Evolutionary conservation across 2,888 invertebrate species (phyloP), one percentile per base, ranked within the genome.

Genomic region (Arge pagana): DNA sequence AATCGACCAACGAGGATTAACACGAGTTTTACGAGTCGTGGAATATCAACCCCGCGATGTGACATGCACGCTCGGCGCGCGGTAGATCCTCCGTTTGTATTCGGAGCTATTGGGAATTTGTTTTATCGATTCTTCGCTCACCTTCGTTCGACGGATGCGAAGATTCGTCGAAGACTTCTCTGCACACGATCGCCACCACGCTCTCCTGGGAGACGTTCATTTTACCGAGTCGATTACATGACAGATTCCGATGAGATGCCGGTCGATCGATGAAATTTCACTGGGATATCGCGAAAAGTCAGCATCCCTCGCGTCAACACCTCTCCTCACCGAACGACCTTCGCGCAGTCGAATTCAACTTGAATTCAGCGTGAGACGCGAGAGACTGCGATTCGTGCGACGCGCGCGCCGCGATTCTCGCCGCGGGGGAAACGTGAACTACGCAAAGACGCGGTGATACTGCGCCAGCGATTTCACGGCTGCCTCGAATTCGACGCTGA

Each of bases 91-190:
- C n/a, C n/a, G n/a, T n/a, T n/a, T n/a, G n/a, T n/a, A n/a, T n/a
- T n/a, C n/a, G n/a, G n/a, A n/a, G n/a, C n/a, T n/a, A n/a, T n/a
- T n/a, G n/a, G n/a, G n/a, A n/a, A n/a, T n/a, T n/a, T n/a, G n/a
- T n/a, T n/a, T n/a, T n/a, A n/a, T 41, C 65, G 78, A n/a, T n/a
- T n/a, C n/a, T n/a, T n/a, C n/a, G n/a, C 81, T 77, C 79, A 90
- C 91, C 91, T 80, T 90, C 89, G 64, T 85, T 84, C 35, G 90
- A 89, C 62, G 91, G 90, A 75, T 87, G 86, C 71, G 89, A 90
- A 68, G 86, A 84, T 78, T 90, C 91, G 78, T 91, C 90, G 76
- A 91, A 91, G 59, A 91, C 84, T 80, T 91, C 91, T 78, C 89
- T 86, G 77, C 90, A 90, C 67, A 88, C 85, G 64, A 89, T 80